Evolutionary conservation across 2,888 invertebrate genomes (phyloP).

Genomic region (Lamellibrachia columna): DNA sequence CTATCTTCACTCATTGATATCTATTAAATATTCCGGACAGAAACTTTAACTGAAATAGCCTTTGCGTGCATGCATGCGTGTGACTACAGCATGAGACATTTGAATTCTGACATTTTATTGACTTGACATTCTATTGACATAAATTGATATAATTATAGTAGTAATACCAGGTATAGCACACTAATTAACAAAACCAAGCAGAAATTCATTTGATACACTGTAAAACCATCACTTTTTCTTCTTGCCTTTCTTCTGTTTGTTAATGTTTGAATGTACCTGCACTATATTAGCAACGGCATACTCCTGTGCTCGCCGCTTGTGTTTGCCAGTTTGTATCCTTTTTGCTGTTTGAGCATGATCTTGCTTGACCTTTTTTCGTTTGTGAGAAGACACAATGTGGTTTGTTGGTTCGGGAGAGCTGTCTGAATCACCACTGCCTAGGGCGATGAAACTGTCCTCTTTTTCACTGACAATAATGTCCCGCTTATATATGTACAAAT

Average conservation of each 20-base stretch:
- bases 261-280: not conserved
- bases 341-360: not conserved
- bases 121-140: not conserved
- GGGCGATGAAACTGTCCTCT: not conserved
- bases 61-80: no score
- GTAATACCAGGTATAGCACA: no score
- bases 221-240: not conserved
- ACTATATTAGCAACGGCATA: not conserved
- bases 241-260: not conserved
- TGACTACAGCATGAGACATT: not conserved
- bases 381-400: not conserved
- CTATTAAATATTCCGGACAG: no score
- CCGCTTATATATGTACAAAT: not conserved
- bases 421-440: not conserved
- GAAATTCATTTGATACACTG: not conserved
- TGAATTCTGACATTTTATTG: not conserved
- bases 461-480: not conserved
- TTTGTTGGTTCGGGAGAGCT: not conserved
- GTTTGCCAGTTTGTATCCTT: not conserved
- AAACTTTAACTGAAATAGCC: no score
- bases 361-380: not conserved
- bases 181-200: not conserved
- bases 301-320: not conserved
- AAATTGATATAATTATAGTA: not conserved
- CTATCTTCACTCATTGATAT: no score